Conservation (phyloP, 2,113 vertebrate species). For the Maccullochella peelii region DNA sequence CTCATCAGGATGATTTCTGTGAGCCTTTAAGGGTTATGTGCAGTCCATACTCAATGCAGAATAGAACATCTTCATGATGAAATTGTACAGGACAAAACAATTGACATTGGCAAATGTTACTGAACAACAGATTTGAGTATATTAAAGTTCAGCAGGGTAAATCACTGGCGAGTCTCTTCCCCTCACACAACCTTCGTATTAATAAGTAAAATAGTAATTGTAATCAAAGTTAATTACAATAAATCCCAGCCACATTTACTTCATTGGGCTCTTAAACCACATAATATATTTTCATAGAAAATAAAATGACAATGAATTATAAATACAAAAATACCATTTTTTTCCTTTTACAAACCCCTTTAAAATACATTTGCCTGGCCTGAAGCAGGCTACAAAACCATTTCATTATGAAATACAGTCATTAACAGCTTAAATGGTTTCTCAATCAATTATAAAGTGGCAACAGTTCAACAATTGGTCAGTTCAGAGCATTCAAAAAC, state of each 20-base stretch:
- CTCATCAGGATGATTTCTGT: conserved; percentile 32
- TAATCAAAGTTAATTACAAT: conserved; percentile 71
- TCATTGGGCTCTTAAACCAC: conserved; percentile 64
- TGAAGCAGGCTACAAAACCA: conserved; percentile 75
- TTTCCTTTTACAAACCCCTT: conserved; percentile 68
- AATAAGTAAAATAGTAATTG: too few species aligned
- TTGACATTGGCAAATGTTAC: conserved; percentile 65
- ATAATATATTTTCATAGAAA: conserved; percentile 77
- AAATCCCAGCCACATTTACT: conserved; percentile 65
- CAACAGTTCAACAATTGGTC: conserved; percentile 70
- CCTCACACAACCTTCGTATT: conserved; percentile 62
- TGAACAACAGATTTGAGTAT: conserved; percentile 57
- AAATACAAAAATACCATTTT: conserved; percentile 66
- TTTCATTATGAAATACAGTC: conserved; percentile 82
- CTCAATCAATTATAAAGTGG: conserved; percentile 49
- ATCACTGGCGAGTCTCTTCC: conserved; percentile 31
- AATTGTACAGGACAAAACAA: conserved; percentile 74
- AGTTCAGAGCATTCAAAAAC: conserved; percentile 65
- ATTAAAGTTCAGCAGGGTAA: conserved; percentile 56
- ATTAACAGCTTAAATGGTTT: conserved; percentile 65
- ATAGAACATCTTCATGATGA: conserved; percentile 70
- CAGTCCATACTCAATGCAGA: conserved; percentile 70
- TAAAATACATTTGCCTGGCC: conserved; percentile 71
- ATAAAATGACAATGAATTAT: conserved; percentile 75
- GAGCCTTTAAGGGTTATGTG: conserved; percentile 51